These are phyloP conservation scores for Drosophila auraria DNA, from an alignment of 1,140 invertebrate species.

Conservation along the genomic window DNA sequence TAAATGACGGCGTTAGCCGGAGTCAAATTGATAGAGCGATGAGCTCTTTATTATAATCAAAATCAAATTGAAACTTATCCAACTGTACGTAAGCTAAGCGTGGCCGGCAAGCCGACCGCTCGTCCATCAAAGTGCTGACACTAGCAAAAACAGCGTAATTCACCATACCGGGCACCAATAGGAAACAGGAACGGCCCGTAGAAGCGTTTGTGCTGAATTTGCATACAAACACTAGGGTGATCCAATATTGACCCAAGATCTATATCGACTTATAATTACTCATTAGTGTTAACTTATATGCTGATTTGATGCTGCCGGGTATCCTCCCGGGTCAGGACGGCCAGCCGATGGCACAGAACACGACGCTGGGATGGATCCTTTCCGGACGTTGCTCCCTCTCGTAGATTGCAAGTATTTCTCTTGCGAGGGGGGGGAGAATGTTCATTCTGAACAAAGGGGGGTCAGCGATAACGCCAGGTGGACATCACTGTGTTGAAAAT, in stretches of 20 bases:
- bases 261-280: slow-evolving; percentile 1
- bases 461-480: too few relatives aligned
- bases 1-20: background rate
- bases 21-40: background rate
- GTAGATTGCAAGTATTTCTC: too few relatives aligned
- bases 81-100: background rate
- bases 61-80: background rate
- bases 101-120: slow-evolving; percentile 1
- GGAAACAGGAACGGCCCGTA: background rate
- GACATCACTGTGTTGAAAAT: too few relatives aligned
- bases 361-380: too few relatives aligned
- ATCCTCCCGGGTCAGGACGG: too few relatives aligned
- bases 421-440: too few relatives aligned
- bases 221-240: background rate
- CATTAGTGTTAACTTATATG: background rate
- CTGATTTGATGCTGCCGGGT: too few relatives aligned
- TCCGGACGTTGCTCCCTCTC: too few relatives aligned
- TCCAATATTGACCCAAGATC: slow-evolving; percentile 1
- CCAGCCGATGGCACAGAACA: too few relatives aligned
- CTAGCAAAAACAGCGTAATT: background rate
- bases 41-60: too few relatives aligned
- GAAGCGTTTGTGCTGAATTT: background rate
- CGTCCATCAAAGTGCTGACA: background rate
- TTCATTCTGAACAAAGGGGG: too few relatives aligned
- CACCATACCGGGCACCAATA: too few relatives aligned